Base-by-base conservation (phyloP, 2,113 vertebrate species). In the Nematolebias whitei region DNA sequence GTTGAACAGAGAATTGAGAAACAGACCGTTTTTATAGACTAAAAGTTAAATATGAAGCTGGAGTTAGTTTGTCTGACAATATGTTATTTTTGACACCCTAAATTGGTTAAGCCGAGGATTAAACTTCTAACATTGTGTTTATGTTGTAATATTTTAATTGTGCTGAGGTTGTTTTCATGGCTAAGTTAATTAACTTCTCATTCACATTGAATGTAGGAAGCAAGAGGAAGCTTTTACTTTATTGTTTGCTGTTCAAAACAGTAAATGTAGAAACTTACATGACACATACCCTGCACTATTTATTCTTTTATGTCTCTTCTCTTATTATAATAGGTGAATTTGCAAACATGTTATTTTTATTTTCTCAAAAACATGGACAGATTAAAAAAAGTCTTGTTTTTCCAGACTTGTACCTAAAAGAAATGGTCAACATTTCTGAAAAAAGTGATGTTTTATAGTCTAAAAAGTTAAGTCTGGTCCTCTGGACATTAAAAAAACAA, bases 1-100 rank as follows among this genome's bases (percentile, higher is more conserved):
- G 50, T 32, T 32, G 24, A 40, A 64, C 20, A 45, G 45, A 56
- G 18, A 4, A 59, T 23, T 65, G n/a, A 49, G 61, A 39, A 32
- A 22, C 38, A 43, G 53, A 26, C 38, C 48, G 59, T 23, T 4
- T 23, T 16, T 13, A 15, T 2, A 20, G n/a, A 12, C 44, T 47
- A 7, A 19, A 10, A 20, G n/a, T 47, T 47, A 12, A n/a, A 45
- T 8, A 45, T 18, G 18, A 45, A 47, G 10, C n/a, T 20, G 9
- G 44, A 47, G 16, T 20, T 19, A 11, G 15, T 45, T 3, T 29
- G 26, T 29, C 3, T 29, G 26, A 29, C 7, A 29, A 29, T 29
- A 29, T 29, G 3, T 29, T 29, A 29, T 29, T 29, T 29, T 29
- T 29, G n/a, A n/a, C 26, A 29, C 3, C 3, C 1, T 29, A 29